These are phyloP conservation scores for Cepphus grylle DNA, from an alignment of 2,113 vertebrate species.

Conservation along the genomic window DNA sequence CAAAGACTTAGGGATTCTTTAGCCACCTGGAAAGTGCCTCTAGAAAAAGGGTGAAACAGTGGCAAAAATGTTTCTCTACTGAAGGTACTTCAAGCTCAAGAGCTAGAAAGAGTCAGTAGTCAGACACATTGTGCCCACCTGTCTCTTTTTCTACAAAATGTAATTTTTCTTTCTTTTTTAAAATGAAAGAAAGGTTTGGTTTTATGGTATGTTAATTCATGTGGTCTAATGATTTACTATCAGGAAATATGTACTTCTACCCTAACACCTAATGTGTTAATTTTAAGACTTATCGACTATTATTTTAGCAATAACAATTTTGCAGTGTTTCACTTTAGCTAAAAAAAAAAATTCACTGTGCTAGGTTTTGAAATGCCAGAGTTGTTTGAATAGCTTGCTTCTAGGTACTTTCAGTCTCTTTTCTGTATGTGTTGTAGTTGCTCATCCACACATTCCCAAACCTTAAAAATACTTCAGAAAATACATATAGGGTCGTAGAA, in stretches of 20 bases:
- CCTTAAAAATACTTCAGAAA: not conserved
- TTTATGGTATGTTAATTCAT: not conserved
- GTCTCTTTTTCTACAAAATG: not conserved
- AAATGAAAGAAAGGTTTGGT: not conserved
- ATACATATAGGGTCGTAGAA: not conserved
- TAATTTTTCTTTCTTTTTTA: not conserved
- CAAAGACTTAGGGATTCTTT: not conserved
- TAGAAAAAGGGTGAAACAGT: not conserved
- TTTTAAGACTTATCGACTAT: not conserved
- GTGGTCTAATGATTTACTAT: not conserved
- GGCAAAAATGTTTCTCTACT: not conserved
- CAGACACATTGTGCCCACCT: not conserved
- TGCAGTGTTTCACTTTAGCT: not conserved
- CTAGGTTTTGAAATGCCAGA: not conserved
- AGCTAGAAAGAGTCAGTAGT: not conserved
- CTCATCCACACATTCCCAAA: not conserved
- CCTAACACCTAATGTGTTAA: not conserved
- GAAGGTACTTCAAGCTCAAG: not conserved
- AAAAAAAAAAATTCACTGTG: not conserved
- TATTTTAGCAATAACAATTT: not conserved
- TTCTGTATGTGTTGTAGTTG: not conserved
- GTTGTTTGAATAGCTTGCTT: not conserved
- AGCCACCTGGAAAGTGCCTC: not conserved
- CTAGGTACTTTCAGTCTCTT: not conserved
- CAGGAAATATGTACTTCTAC: not conserved